Conservation (phyloP, 2,888 invertebrate species). For the Lepidochitona cinerea region DNA sequence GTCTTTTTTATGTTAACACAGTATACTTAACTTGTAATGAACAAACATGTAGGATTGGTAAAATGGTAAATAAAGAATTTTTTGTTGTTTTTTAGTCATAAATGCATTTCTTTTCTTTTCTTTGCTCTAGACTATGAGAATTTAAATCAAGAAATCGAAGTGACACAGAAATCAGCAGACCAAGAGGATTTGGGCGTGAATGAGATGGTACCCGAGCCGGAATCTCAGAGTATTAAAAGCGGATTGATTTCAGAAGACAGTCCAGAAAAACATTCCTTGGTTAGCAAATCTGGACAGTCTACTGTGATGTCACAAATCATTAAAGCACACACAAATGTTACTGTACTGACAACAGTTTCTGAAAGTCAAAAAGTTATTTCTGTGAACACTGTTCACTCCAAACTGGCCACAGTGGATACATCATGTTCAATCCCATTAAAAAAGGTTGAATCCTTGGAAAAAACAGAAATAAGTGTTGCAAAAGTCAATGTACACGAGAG, state of each 20-base stretch:
- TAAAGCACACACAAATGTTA: neutral
- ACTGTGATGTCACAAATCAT: neutral
- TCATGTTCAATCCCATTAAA: too few relatives aligned
- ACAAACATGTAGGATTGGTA: too few relatives aligned
- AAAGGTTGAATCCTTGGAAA: neutral
- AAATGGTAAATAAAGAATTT: too few relatives aligned
- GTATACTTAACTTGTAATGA: too few relatives aligned
- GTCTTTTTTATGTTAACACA: too few relatives aligned
- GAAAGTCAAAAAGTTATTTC: too few relatives aligned
- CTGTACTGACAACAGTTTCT: too few relatives aligned
- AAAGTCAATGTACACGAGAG: neutral
- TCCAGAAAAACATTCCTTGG: too few relatives aligned
- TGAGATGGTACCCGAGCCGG: neutral
- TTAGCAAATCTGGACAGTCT: too few relatives aligned
- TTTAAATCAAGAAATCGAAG: neutral
- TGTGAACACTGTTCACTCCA: neutral
- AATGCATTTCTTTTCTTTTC: too few relatives aligned
- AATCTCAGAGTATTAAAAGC: neutral
- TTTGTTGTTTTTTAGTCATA: too few relatives aligned
- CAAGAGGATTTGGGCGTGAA: neutral
- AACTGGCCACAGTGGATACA: neutral
- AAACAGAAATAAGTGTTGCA: neutral
- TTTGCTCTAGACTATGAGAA: neutral
- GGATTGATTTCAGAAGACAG: neutral
- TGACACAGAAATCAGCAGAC: neutral